Evolutionary conservation across 2,797 vertebrate species (phyloP), one percentile per base, ranked within the genome.

Genomic region (Malurus leucopterus): DNA sequence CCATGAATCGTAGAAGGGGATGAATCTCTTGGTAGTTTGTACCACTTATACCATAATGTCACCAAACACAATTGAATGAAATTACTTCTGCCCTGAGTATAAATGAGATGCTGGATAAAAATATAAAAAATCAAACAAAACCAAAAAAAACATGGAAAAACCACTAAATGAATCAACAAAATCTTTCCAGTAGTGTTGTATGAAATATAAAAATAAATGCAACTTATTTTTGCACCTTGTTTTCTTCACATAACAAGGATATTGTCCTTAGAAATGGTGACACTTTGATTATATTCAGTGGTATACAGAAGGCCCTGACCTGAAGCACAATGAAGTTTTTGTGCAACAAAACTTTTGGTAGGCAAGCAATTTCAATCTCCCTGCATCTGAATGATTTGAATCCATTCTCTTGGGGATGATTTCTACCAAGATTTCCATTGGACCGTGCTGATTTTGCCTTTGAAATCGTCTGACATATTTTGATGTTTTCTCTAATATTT

Each of bases 1-100:
- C 62, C 36, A 71, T 8, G 1, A 41, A 38, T 59, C 43, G 80
- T 51, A 87, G 47, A 84, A 87, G 15, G 5, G 23, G 19, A 24
- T 68, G 50, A 74, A 80, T 69, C 24, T 85, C 58, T 77, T 71
- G 54, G 58, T 90, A 69, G 69, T 69, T 83, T 74, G 11, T 46
- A 91, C 23, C 41, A 34, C 41, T 89, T 81, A 27, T 13, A 82
- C 24, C 8, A 14, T 85, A 76, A 91, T 77, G 65, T 77, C 84
- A 88, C 36, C 69, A 93, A 86, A 72, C 27, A 77, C 24, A 67
- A 22, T 54, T 21, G 81, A 27, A 22, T 73, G 22, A 92, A 88
- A 79, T 64, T 0, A 70, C 6, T 86, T 82, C 26, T 76, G 32
- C 16, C 10, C 40, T 41, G 22, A 75, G n/a, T 61, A 78, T 8